A percentile compares a stretch with the other conserved stretches of the same genome.
Conservation (phyloP, 2,888 invertebrate species). For the Hemistola chrysoprasaria region DNA sequence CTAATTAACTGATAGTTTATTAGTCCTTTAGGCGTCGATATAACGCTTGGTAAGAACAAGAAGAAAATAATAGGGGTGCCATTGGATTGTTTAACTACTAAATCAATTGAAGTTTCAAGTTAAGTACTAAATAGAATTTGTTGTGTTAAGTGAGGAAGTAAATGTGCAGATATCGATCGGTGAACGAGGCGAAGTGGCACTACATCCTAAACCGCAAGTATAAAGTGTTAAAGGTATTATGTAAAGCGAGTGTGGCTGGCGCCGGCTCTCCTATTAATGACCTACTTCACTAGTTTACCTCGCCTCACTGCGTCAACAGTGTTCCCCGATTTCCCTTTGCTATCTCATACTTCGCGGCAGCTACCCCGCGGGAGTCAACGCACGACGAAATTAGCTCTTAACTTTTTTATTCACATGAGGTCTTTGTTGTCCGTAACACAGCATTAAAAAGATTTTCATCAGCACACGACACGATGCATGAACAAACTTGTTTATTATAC, state of each 20-base stretch:
- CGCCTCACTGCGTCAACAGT: constrained; percentile 36
- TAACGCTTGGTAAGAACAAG: too few species aligned
- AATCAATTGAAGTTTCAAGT: too few species aligned
- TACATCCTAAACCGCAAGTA: constrained; percentile 13
- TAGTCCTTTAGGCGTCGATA: too few species aligned
- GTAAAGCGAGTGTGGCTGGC: constrained; percentile 45
- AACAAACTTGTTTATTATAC: constrained; percentile 16
- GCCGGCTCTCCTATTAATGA: constrained; percentile 43
- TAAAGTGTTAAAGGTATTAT: constrained; percentile 24
- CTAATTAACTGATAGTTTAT: too few species aligned
- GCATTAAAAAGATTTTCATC: constrained; percentile 34
- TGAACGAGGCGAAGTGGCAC: constrained; percentile 16
- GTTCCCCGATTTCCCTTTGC: constrained; percentile 46
- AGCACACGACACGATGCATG: constrained; percentile 9
- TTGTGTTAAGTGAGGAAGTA: constrained; percentile 1
- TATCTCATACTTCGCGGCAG: constrained; percentile 40
- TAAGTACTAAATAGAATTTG: constrained; percentile 1
- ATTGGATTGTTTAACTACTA: too few species aligned
- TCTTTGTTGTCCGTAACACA: constrained; percentile 20
- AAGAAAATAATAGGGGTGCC: too few species aligned
- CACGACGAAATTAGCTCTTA: constrained; percentile 40
- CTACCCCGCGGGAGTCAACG: constrained; percentile 38
- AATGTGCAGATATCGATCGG: constrained; percentile 16
- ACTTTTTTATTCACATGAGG: constrained; percentile 40
- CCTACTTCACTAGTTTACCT: constrained; percentile 45